These are phyloP conservation scores for Plebejus melissa DNA, from an alignment of 2,888 invertebrate genomes.

Conservation along the genomic window DNA sequence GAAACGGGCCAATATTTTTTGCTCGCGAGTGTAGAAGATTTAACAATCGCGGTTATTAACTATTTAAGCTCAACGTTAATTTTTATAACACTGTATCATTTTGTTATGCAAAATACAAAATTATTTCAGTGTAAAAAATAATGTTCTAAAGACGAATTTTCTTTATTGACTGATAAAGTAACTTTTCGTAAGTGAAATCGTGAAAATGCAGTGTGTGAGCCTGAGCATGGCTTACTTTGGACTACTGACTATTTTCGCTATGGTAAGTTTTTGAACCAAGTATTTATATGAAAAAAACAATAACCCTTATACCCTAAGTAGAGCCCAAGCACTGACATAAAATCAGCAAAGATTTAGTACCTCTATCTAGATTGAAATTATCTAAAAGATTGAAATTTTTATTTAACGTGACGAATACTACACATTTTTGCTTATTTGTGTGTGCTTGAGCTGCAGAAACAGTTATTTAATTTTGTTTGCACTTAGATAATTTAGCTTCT, in stretches of 20 bases:
- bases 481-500: too few relatives aligned
- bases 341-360: too few relatives aligned
- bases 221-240: slow-evolving; percentile 57
- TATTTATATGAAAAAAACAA: background rate
- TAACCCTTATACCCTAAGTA: too few relatives aligned
- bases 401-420: too few relatives aligned
- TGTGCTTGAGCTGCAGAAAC: too few relatives aligned
- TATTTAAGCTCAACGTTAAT: background rate
- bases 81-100: slow-evolving; percentile 20
- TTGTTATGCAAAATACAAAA: background rate
- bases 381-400: too few relatives aligned
- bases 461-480: too few relatives aligned
- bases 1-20: background rate
- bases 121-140: background rate
- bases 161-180: slow-evolving; percentile 60
- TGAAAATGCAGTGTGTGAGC: slow-evolving; percentile 38
- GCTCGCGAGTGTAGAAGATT: background rate
- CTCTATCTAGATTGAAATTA: too few relatives aligned
- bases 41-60: background rate
- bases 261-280: slow-evolving; percentile 49
- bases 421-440: too few relatives aligned
- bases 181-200: slow-evolving; percentile 55
- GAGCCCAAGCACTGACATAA: too few relatives aligned
- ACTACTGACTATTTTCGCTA: slow-evolving; percentile 43
- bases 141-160: slow-evolving; percentile 43